Evolutionary conservation across 23 tunicate genomes (phyloP), one percentile per base, ranked within the genome.

Genomic region (Trididemnum nubilum): DNA sequence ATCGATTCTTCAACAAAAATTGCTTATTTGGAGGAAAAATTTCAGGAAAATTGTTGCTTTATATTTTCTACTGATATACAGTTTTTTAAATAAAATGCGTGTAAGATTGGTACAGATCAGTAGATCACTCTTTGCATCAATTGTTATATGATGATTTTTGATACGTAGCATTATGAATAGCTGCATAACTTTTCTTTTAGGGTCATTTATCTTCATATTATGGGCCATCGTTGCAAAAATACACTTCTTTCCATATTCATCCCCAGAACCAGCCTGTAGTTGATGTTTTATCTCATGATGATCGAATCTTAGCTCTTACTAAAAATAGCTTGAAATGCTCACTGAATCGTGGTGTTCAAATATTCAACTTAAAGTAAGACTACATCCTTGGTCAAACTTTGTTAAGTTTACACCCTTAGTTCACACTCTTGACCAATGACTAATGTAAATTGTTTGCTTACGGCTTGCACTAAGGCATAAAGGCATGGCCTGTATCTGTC

Each of bases 131-230:
- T n/a, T n/a, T n/a, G n/a, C n/a, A n/a, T n/a, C n/a, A n/a, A n/a
- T n/a, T n/a, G n/a, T n/a, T n/a, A n/a, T n/a, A n/a, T n/a, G n/a
- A n/a, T n/a, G n/a, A n/a, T n/a, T n/a, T n/a, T n/a, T n/a, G n/a
- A n/a, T n/a, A n/a, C n/a, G n/a, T n/a, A n/a, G n/a, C n/a, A n/a
- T n/a, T n/a, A n/a, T n/a, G n/a, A n/a, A n/a, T n/a, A n/a, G n/a
- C n/a, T n/a, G n/a, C n/a, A n/a, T n/a, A n/a, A n/a, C n/a, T 61
- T 4, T 61, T 67, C 5, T 52, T 54, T 7, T 2, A 87, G 85
- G 99, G 99, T n/a, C 96, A 90, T 63, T 32, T 90, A 23, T 89
- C 99, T 9, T 90, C 96, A 28, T 95, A 90, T 70, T 90, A 64
- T 79, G 95, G 96, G 31, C 73, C 89, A 1, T 64, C 83, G 35